These are phyloP conservation scores for Urocitellus parryii DNA, from an alignment of 2,113 vertebrate genomes.

Conservation along the genomic window DNA sequence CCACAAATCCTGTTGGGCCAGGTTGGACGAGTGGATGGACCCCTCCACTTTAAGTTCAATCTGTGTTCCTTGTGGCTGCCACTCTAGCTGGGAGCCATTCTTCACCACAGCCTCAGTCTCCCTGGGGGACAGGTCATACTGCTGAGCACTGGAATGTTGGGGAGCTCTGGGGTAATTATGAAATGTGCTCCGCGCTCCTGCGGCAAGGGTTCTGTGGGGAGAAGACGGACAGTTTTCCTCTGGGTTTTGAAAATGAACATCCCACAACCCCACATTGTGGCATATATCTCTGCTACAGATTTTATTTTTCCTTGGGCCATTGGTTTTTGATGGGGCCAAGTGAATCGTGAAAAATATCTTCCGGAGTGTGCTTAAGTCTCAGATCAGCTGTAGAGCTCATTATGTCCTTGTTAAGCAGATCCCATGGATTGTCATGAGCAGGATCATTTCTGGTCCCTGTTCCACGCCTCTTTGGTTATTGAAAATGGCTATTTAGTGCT, in stretches of 20 bases:
- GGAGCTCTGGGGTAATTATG: accelerated
- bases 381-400: slow-evolving; percentile 72
- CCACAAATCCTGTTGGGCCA: not conserved
- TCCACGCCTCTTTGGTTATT: slow-evolving; percentile 61
- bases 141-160: accelerated
- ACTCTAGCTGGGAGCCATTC: not conserved
- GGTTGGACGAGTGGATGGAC: not conserved
- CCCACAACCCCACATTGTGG: not conserved
- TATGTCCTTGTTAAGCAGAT: slow-evolving; percentile 67
- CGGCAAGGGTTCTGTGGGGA: not conserved
- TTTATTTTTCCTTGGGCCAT: slow-evolving; percentile 66
- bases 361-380: slow-evolving; percentile 65
- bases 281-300: not conserved
- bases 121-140: accelerated
- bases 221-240: not conserved
- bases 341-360: slow-evolving; percentile 68
- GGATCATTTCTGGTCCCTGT: slow-evolving; percentile 63
- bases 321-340: slow-evolving; percentile 69
- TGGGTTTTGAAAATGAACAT: slow-evolving; percentile 10
- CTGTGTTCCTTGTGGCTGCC: not conserved
- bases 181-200: not conserved
- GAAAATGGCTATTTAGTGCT: slow-evolving; percentile 71
- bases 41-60: not conserved
- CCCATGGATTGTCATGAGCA: slow-evolving; percentile 48
- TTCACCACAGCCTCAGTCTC: not conserved